Conservation (phyloP, 2,888 invertebrate genomes). For the Drosophila helvetica region DNA sequence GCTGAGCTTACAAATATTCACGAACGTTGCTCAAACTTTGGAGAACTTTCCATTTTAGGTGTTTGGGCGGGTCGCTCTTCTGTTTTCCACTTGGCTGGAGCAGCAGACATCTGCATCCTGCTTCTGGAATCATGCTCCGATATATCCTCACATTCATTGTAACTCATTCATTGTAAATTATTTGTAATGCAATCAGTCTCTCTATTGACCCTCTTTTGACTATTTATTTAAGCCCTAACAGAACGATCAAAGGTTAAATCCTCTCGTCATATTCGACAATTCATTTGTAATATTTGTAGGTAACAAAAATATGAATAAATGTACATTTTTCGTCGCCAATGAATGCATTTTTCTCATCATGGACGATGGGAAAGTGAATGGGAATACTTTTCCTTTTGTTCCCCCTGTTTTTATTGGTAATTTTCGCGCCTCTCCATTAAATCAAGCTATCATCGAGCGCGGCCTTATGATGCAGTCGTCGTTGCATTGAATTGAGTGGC, state of each 20-base stretch:
- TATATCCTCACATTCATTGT: no score
- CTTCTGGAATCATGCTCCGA: no score
- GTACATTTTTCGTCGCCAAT: neutral
- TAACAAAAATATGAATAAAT: neutral
- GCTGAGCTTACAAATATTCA: neutral
- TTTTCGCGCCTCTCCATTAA: conserved; percentile 24
- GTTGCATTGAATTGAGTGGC: conserved; percentile 28
- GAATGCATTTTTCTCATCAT: neutral
- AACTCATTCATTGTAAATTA: no score
- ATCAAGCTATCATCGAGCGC: conserved; percentile 14
- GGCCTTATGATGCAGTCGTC: neutral
- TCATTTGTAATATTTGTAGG: neutral
- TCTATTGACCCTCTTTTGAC: no score
- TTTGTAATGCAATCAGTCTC: no score
- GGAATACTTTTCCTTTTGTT: neutral
- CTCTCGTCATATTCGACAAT: no score
- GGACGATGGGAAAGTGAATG: neutral
- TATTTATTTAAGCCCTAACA: no score
- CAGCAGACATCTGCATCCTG: no score
- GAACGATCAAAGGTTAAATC: no score
- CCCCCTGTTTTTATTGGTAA: conserved; percentile 9
- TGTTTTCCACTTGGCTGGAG: no score
- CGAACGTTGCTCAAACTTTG: no score
- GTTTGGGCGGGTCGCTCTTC: no score
- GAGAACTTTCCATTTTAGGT: neutral